Conservation (phyloP, 2,888 invertebrate species). For the Arge pagana region DNA sequence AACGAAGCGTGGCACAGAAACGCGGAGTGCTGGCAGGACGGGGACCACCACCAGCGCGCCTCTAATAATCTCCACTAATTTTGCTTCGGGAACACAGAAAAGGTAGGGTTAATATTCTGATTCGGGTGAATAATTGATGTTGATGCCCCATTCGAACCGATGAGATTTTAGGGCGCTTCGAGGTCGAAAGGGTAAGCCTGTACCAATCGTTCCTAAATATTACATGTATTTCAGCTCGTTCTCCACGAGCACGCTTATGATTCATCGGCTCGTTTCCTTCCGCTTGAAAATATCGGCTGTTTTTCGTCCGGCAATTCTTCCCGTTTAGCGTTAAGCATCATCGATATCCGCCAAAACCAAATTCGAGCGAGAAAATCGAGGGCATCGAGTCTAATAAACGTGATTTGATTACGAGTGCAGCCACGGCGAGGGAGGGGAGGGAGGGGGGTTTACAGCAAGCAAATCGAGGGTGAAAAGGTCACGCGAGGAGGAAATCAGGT, state of each 20-base stretch:
- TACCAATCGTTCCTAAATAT: slow-evolving; percentile 51
- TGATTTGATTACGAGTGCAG: too few relatives aligned
- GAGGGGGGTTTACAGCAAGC: too few relatives aligned
- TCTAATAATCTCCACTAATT: slow-evolving; percentile 58
- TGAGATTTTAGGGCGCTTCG: slow-evolving; percentile 55
- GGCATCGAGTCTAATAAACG: too few relatives aligned
- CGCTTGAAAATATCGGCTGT: too few relatives aligned
- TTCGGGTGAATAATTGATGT: slow-evolving; percentile 56
- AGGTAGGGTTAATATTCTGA: slow-evolving; percentile 58
- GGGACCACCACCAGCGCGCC: slow-evolving; percentile 47
- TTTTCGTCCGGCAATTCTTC: too few relatives aligned
- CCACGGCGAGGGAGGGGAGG: too few relatives aligned
- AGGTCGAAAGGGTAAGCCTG: slow-evolving; percentile 37
- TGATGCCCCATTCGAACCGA: slow-evolving; percentile 59
- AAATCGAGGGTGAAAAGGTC: too few relatives aligned
- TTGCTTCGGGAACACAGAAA: slow-evolving; percentile 56
- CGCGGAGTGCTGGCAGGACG: slow-evolving; percentile 28
- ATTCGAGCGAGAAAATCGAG: too few relatives aligned
- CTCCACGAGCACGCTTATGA: not conserved
- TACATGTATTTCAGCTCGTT: slow-evolving; percentile 36
- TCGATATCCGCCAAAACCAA: too few relatives aligned
- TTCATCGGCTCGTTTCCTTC: too few relatives aligned
- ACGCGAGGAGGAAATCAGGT: too few relatives aligned
- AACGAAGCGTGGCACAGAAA: slow-evolving; percentile 21
- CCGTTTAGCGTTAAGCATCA: too few relatives aligned